Evolutionary conservation across 1,140 invertebrate genomes (phyloP).

Genomic region (Psilanteris sp.): DNA sequence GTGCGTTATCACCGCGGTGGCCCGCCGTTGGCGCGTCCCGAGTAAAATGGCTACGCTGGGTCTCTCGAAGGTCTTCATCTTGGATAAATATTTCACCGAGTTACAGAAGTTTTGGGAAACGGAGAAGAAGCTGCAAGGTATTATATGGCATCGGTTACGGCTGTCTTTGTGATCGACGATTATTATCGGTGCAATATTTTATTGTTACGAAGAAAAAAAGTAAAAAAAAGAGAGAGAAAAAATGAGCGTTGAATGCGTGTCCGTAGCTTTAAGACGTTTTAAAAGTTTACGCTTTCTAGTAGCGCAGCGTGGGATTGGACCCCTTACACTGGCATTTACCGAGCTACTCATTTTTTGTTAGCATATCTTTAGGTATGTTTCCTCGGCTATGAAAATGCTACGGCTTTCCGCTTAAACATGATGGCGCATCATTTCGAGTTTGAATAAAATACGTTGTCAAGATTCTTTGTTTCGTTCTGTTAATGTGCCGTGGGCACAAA

Average conservation of each 20-base stretch:
- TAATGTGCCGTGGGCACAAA: too few species aligned
- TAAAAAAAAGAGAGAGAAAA: neutral
- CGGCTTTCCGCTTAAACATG: constrained; percentile 9
- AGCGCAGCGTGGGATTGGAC: constrained; percentile 31
- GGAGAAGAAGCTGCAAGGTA: constrained; percentile 96
- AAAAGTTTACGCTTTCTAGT: constrained; percentile 19
- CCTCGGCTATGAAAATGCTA: constrained; percentile 8
- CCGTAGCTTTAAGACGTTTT: too few species aligned
- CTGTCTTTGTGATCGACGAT: neutral
- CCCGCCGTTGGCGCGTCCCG: constrained; percentile 5
- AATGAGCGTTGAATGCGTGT: too few species aligned
- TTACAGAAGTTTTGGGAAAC: constrained; percentile 98
- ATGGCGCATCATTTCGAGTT: constrained; percentile 7
- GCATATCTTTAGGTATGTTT: constrained; percentile 21
- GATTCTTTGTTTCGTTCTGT: too few species aligned
- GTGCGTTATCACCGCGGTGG: too few species aligned
- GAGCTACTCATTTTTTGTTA: constrained; percentile 25
- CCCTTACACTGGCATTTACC: constrained; percentile 28
- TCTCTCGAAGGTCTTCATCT: constrained; percentile 96
- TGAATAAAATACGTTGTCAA: too few species aligned
- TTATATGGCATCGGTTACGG: too few species aligned
- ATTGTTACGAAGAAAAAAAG: neutral
- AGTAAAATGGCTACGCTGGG: constrained; percentile 91
- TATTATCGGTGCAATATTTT: neutral
- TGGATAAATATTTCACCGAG: constrained; percentile 98